Evolutionary conservation across 2,797 vertebrate species (phyloP), one percentile per base, ranked within the genome.

Genomic region (Onychomys arenicola): DNA sequence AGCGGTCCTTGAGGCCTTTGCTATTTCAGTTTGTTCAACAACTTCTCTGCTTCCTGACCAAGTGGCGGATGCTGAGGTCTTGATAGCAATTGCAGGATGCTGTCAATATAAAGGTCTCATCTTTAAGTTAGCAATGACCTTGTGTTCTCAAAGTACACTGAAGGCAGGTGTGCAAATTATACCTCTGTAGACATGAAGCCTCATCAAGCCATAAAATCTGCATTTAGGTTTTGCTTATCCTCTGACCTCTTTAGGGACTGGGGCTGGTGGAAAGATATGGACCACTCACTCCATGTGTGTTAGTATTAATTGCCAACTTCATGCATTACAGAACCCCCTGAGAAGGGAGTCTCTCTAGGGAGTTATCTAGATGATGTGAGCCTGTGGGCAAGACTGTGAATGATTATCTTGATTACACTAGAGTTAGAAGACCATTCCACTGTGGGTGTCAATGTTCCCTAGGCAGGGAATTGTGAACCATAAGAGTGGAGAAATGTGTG

Each of bases 31-130:
- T 43, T 52, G 55, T 9, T 94, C 71, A 12, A 77, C 0, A 76
- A 10, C 57, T 92, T 91, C 89, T 43, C 29, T 1, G 82, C 17
- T 87, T 96, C 97, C 97, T 96, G 91, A 67, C 2, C 83, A 17
- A 25, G 27, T 0, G 59, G 91, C 16, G 4, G 83, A 83, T 16
- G 78, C 40, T 82, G 61, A 27, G 65, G 27, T 82, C 46, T 32
- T 52, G 25, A 32, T 0, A 76, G 52, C 77, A 92, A 97, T n/a
- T 32, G 71, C 21, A 92, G 92, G 46, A 82, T 63, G 34, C 17
- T 75, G 80, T 55, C 87, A 7, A 21, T 76, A 27, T 2, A 82
- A 52, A 93, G 84, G 55, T 29, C 96, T 94, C n/a, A 46, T n/a
- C 83, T 93, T 71, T 61, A 84, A 32, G 63, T 52, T 89, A 93